phyloP scores from a whole-genome alignment of 37 sponge, comb jelly and placozoan genomes.

The Halisarca cf. caerulea region DNA sequence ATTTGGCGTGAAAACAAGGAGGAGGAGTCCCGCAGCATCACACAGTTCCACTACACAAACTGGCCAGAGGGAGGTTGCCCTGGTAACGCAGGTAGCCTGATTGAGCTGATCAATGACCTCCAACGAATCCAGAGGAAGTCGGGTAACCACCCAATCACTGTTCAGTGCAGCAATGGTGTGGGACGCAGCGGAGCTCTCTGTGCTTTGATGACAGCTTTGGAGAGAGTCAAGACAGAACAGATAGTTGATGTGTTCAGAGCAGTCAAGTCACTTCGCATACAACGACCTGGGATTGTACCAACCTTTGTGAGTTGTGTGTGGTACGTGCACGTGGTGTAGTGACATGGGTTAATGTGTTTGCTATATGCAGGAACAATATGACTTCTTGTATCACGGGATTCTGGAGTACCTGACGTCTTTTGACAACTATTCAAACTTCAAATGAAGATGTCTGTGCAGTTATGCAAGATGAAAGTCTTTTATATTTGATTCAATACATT shows the following conservation, averaged over 20 bases:
- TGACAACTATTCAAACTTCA: conserved; percentile 70
- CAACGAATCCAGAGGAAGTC: conserved; percentile 79
- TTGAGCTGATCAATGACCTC: conserved; percentile 82
- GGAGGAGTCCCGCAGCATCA: conserved; percentile 73
- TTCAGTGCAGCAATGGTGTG: conserved; percentile 90
- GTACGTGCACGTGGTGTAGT: no score
- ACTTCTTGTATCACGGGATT: conserved; percentile 38
- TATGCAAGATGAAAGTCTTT: no score
- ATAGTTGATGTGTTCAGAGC: conserved; percentile 85
- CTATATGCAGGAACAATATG: conserved; percentile 3
- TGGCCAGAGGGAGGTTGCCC: conserved; percentile 77
- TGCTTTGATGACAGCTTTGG: conserved; percentile 68
- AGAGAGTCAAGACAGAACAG: conserved; percentile 85
- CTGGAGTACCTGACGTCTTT: conserved; percentile 63
- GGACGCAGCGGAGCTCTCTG: conserved; percentile 83
- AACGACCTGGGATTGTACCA: conserved; percentile 62
- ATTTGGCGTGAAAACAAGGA: conserved; percentile 62
- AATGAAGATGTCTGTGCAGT: neutral
- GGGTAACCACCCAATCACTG: conserved; percentile 84
- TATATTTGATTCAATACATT: neutral
- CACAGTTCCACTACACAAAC: conserved; percentile 83
- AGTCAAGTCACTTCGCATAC: conserved; percentile 71
- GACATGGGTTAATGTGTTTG: no score
- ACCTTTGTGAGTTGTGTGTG: conserved; percentile 49
- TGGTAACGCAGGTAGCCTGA: conserved; percentile 42